Base-by-base conservation (phyloP, 92 coral and sea anemone genomes). In the Zoanthus sociatus region DNA sequence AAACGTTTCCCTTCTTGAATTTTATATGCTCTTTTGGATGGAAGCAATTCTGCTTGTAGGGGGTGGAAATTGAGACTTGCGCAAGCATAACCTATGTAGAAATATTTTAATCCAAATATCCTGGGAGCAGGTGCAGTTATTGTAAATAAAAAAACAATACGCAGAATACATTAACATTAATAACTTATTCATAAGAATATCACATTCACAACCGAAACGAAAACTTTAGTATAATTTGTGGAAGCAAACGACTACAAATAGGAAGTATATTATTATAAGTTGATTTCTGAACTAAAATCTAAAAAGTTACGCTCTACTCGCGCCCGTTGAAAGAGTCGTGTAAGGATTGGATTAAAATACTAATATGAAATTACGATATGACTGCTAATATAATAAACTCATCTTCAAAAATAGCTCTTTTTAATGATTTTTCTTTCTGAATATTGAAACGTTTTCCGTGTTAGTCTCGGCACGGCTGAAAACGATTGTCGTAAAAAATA, bases 141-240 rank as follows among this genome's bases (percentile, higher is more conserved):
- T 11, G 75, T 64, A 81, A 63, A 81, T 47, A 81, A 17, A 67
- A 81, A 46, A 50, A 54, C 79, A 90, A 60, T 50, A 66, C 60
- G 60, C 47, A 58, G 93, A 76, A 90, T 90, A 77, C 69, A 90
- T 90, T 90, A 90, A 69, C 93, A 90, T 83, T 63, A 82, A 89
- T 84, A 79, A 83, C 76, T 81, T 46, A 90, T 83, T 82, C 88
- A 87, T 46, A 87, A 54, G 78, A 79, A 18, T 71, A 71, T 55
- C 63, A 83, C 32, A 66, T 70, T 77, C 77, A 58, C 45, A 55
- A 76, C 67, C 76, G 89, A 56, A 71, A 69, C 31, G 48, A 64
- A 61, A 44, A 53, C 81, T 71, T 42, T 14, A 42, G 18, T 20
- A 73, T 78, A 44, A 76, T 81, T 67, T 71, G 60, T 78, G 71